Evolutionary conservation across 2,797 vertebrate species (phyloP).

Genomic region (Pantherophis vulpinus): DNA sequence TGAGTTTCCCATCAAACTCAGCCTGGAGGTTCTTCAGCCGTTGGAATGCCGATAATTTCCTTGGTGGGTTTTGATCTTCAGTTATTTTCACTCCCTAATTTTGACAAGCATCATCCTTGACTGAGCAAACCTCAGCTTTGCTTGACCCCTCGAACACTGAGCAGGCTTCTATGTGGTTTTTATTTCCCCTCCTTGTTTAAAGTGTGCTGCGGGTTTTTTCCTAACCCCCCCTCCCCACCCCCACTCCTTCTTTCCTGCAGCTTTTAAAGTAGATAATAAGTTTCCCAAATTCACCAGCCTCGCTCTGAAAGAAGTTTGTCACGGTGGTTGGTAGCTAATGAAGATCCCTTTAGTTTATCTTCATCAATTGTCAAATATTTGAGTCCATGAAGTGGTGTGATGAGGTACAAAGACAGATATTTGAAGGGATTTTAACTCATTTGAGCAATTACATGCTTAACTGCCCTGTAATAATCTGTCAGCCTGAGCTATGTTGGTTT

Average conservation of each 20-base stretch:
- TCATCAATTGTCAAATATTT: constrained; percentile 99
- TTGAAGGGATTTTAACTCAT: constrained; percentile 99
- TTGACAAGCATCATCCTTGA: constrained; percentile 57
- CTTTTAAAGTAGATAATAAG: constrained; percentile 82
- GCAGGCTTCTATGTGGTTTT: constrained; percentile 58
- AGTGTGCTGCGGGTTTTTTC: constrained; percentile 67
- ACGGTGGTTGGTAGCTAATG: constrained; percentile 88
- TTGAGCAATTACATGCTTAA: constrained; percentile 99
- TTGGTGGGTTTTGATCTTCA: constrained; percentile 55
- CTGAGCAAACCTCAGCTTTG: constrained; percentile 49
- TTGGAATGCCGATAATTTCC: constrained; percentile 54
- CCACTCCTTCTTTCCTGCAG: constrained; percentile 73
- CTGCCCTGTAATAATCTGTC: constrained; percentile 99
- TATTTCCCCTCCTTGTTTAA: constrained; percentile 63
- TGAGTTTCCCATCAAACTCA: constrained; percentile 48
- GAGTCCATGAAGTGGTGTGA: constrained; percentile 99
- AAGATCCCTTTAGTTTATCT: constrained; percentile 96
- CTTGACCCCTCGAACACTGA: constrained; percentile 61
- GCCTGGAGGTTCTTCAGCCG: constrained; percentile 22
- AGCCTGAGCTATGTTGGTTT: constrained; percentile 79
- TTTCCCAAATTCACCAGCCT: constrained; percentile 78
- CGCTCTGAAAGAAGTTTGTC: constrained; percentile 83
- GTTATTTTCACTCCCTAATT: constrained; percentile 49
- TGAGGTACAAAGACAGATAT: constrained; percentile 99
- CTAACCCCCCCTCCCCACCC: constrained; percentile 55